Percentiles rank a stretch among this genome's conserved stretches.
These are phyloP conservation scores for Penaeus japonicus DNA, from an alignment of 1,140 invertebrate genomes.

Conservation along the genomic window DNA sequence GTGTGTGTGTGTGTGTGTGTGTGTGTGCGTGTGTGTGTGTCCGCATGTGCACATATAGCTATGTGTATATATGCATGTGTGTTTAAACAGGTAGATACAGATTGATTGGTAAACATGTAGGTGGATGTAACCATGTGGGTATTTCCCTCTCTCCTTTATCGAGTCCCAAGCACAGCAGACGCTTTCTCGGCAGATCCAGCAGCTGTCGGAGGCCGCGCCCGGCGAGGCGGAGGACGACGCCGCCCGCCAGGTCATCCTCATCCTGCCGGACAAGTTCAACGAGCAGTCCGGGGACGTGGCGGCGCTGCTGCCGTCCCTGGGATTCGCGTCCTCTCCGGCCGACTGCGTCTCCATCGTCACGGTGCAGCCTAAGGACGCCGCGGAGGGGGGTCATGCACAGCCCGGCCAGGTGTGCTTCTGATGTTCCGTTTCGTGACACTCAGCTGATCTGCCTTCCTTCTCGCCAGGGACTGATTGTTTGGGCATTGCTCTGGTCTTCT, in stretches of 20 bases:
- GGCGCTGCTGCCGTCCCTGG: constrained; percentile 28
- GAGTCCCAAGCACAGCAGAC: not conserved
- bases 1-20: too few relatives aligned
- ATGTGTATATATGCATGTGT: too few relatives aligned
- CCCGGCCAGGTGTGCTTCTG: too few relatives aligned
- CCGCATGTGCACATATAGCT: too few relatives aligned
- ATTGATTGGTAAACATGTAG: not conserved
- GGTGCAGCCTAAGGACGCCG: not conserved
- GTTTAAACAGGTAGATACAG: too few relatives aligned
- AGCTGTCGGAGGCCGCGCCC: not conserved
- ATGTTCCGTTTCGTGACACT: too few relatives aligned
- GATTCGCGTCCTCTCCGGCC: constrained; percentile 16
- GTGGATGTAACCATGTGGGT: not conserved
- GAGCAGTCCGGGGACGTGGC: constrained; percentile 39
- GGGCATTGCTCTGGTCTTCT: too few relatives aligned
- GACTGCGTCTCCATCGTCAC: constrained; percentile 23
- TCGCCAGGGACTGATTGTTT: too few relatives aligned
- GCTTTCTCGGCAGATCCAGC: constrained; percentile 28
- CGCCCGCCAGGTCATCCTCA: constrained; percentile 33
- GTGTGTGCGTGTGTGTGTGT: too few relatives aligned
- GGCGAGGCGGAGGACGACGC: constrained; percentile 35
- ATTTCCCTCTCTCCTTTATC: too few relatives aligned
- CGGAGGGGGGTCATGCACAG: too few relatives aligned
- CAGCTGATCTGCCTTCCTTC: too few relatives aligned
- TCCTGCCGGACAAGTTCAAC: constrained; percentile 33